Percentiles rank a stretch among this genome's conserved stretches.
Conservation (phyloP, 2,888 invertebrate genomes). For the Eristalis pertinax region DNA sequence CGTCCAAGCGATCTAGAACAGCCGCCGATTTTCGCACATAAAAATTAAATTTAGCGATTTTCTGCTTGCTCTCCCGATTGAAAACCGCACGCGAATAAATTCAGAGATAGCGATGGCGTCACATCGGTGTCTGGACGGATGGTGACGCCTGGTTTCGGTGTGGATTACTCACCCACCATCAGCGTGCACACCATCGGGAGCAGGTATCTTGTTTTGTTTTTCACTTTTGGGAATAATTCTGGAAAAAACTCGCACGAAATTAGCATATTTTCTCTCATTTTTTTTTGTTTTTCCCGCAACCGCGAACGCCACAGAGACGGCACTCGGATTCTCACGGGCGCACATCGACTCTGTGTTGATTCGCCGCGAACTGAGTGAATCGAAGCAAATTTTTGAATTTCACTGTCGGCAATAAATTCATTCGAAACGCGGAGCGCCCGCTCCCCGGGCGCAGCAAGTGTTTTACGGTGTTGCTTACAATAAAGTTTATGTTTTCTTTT, state of each 20-base stretch:
- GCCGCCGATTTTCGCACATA: not conserved
- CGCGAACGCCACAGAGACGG: not conserved
- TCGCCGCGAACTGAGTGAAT: not conserved
- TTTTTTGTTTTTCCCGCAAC: not conserved
- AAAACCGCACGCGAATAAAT: conserved; percentile 18
- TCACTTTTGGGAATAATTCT: not conserved
- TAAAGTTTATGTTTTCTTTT: conserved; percentile 11
- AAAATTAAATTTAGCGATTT: not conserved
- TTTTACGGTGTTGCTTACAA: conserved; percentile 15
- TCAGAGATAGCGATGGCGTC: conserved; percentile 22
- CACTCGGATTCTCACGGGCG: not conserved
- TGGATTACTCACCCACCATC: conserved; percentile 13
- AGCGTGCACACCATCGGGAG: not conserved
- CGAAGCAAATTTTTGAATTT: not conserved
- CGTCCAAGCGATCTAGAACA: not conserved
- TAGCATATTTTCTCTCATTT: not conserved
- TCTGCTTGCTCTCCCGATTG: not conserved
- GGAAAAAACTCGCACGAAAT: not conserved
- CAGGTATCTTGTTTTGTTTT: not conserved
- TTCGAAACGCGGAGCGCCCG: not conserved
- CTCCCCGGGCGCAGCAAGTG: not conserved
- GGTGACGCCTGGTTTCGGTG: conserved; percentile 12
- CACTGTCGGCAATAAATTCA: not conserved
- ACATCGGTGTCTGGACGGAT: conserved; percentile 18
- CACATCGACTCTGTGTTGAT: not conserved